Base-by-base conservation (phyloP, 2,888 invertebrate species). In the Allophyes oxyacanthae region DNA sequence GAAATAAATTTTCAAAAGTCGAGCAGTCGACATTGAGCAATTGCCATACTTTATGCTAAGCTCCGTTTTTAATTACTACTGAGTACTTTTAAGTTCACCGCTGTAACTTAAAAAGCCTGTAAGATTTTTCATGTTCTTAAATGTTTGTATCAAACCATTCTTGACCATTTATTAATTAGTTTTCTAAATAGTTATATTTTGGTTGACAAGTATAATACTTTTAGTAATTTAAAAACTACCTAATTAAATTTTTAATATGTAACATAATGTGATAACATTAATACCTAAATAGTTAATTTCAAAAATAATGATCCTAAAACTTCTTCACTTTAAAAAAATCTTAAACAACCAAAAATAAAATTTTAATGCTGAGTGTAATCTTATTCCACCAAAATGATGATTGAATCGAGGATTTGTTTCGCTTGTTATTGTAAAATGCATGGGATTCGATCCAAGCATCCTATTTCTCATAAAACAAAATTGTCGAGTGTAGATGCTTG, bases 21-120 rank as follows among this genome's bases (percentile, higher is more conserved):
- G 73, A 80, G 80, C 58, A 77, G 73, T 65, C 71, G 90, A 87
- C 91, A 82, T 84, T 90, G 90, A 92, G 86, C 85, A 88, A 92
- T 91, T 87, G 86, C 85, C 84, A 79, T 83, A 88, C 88, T 91
- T 90, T 86, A 87, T 84, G 83, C 79, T 86, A 85, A 88, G 88
- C 87, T 81, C 68, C 82, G 80, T 86, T 88, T 90, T 91, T 90
- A 91, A 91, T 91, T 91, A 89, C 89, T 83, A 81, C 87, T 85
- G 82, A 87, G 87, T 70, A 86, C 85, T 85, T 82, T 82, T 73
- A 82, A 82, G 82, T 84, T 78, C 68, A 77, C 75, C 66, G 75
- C 78, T 81, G 75, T 76, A 61, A 78, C 75, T 80, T 79, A 73
- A 71, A 79, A 76, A 64, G 66, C 64, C 72, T 62, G 64, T 74